Percentiles rank a stretch among this genome's conserved stretches.
phyloP scores from a whole-genome alignment of 2,113 vertebrate species.

The Chaetops frenatus region DNA sequence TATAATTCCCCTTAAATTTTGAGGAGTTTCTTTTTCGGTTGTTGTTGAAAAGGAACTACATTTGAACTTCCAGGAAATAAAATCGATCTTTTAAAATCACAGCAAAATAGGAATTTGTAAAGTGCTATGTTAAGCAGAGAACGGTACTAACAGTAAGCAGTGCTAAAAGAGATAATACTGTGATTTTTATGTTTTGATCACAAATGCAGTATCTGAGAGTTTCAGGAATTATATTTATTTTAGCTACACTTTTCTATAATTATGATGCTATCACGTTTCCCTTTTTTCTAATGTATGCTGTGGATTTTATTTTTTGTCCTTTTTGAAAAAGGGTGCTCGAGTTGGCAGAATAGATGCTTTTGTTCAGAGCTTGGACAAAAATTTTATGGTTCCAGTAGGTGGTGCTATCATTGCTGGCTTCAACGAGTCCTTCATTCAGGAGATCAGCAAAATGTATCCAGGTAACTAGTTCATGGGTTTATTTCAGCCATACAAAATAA shows the following conservation, averaged over 20 bases:
- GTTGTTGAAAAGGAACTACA: not conserved
- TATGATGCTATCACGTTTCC: not conserved
- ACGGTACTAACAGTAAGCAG: not conserved
- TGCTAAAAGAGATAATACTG: not conserved
- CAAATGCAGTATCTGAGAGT: not conserved
- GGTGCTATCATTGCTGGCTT: conserved; percentile 97
- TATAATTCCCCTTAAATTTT: not conserved
- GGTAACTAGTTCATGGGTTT: conserved; percentile 69
- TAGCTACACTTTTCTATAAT: not conserved
- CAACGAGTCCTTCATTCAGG: conserved; percentile 84
- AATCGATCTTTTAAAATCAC: not conserved
- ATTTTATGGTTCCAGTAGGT: conserved; percentile 99
- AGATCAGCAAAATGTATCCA: conserved; percentile 97
- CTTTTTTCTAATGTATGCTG: not conserved
- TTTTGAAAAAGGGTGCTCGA: conserved; percentile 79
- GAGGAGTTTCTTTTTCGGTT: not conserved
- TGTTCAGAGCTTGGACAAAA: conserved; percentile 98
- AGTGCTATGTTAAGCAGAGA: not conserved
- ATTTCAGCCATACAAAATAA: not conserved
- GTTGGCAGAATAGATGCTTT: conserved; percentile 94
- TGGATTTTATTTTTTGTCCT: not conserved
- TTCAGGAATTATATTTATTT: not conserved
- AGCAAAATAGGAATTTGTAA: not conserved
- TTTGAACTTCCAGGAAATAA: not conserved
- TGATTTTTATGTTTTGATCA: not conserved